These are phyloP conservation scores for Ichneumon xanthorius DNA, from an alignment of 2,888 invertebrate genomes.

Conservation along the genomic window DNA sequence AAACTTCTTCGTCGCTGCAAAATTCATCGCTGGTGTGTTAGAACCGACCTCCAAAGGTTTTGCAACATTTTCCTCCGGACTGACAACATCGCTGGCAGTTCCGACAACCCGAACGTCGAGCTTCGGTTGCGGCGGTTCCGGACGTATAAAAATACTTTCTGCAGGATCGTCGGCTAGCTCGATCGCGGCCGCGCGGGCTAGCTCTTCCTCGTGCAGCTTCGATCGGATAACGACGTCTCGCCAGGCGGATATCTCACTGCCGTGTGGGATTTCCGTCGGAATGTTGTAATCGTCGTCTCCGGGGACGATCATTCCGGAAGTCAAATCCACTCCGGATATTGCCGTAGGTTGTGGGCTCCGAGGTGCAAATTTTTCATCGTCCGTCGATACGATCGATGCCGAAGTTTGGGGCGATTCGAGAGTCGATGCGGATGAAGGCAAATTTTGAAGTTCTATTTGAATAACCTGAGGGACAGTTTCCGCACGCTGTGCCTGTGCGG, in stretches of 20 bases:
- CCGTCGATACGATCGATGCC: slow-evolving; percentile 12
- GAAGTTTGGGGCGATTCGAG: background rate
- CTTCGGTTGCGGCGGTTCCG: slow-evolving; percentile 76
- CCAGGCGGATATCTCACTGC: slow-evolving; percentile 76
- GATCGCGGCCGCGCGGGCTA: slow-evolving; percentile 8
- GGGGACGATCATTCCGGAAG: slow-evolving; percentile 5
- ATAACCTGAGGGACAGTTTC: background rate
- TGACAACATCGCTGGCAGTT: slow-evolving; percentile 26
- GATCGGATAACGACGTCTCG: slow-evolving; percentile 70
- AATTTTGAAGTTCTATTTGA: slow-evolving; percentile 6
- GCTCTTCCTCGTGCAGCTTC: slow-evolving; percentile 55
- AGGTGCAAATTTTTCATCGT: slow-evolving; percentile 6
- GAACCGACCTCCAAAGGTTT: slow-evolving; percentile 23
- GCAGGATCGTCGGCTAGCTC: background rate
- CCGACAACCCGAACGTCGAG: slow-evolving; percentile 72
- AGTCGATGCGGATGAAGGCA: background rate
- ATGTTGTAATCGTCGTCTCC: slow-evolving; percentile 70
- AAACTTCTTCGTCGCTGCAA: slow-evolving; percentile 45
- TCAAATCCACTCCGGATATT: background rate
- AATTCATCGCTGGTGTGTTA: slow-evolving; percentile 20
- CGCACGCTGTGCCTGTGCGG: background rate
- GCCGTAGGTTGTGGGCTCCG: slow-evolving; percentile 8
- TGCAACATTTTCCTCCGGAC: background rate
- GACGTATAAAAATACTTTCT: slow-evolving; percentile 71
- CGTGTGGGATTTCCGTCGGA: slow-evolving; percentile 57